phyloP scores from a whole-genome alignment of 2,113 vertebrate genomes.

The Eubucco bourcierii region DNA sequence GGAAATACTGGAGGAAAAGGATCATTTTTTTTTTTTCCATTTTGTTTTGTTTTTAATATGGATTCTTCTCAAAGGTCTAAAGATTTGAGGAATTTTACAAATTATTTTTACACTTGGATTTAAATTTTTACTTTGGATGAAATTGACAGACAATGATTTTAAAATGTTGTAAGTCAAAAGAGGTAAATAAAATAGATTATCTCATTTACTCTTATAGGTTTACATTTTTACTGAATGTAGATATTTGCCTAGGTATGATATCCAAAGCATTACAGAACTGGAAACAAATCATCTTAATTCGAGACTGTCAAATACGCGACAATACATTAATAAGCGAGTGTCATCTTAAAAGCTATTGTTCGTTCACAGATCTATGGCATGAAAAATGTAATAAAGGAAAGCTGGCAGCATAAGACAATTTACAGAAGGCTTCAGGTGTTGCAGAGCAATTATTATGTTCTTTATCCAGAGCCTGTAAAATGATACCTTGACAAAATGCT shows the following conservation, averaged over 20 bases:
- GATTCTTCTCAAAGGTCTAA: background rate
- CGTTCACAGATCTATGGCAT: background rate
- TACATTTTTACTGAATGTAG: background rate
- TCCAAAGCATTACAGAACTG: background rate
- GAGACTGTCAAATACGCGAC: background rate
- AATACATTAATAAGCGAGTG: background rate
- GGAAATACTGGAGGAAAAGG: background rate
- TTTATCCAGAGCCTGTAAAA: background rate
- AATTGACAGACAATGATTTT: background rate
- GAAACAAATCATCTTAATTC: conserved; percentile 8
- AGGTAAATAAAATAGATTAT: background rate
- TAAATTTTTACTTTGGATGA: background rate
- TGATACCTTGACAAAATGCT: conserved; percentile 17
- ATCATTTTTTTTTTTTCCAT: background rate
- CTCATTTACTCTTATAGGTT: background rate
- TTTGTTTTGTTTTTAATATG: too few species aligned
- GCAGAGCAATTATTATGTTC: background rate
- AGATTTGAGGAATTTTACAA: background rate
- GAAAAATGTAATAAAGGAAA: conserved; percentile 20
- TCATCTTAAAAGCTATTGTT: conserved; percentile 5
- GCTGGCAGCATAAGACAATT: conserved; percentile 13
- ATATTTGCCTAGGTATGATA: background rate
- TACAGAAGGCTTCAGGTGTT: conserved; percentile 21
- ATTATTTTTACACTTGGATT: background rate
- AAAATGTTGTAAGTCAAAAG: background rate